A percentile compares a stretch with the other conserved stretches of the same genome.
phyloP scores from a whole-genome alignment of 2,113 vertebrate genomes.

The Engraulis encrasicolus region DNA sequence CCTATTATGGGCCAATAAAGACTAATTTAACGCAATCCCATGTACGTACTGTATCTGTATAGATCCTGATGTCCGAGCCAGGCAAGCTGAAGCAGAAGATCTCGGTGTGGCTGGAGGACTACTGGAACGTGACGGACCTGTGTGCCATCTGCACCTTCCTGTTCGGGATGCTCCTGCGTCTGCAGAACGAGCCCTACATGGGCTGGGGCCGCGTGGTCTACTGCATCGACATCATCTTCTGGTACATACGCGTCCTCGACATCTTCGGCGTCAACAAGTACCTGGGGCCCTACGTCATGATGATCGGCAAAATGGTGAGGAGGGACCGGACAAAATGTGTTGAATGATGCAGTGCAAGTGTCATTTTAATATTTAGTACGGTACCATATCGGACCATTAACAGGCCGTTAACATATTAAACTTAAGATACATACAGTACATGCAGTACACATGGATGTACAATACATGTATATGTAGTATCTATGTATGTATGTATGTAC shows the following conservation, averaged over 20 bases:
- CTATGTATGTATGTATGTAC: no score
- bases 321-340: no score
- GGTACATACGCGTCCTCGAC: constrained; percentile 97
- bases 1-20: no score
- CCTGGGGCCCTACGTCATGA: constrained; percentile 98
- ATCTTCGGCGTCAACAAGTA: constrained; percentile 99
- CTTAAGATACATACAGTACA: no score
- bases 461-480: no score
- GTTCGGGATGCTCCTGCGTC: constrained; percentile 86
- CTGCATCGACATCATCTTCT: constrained; percentile 98
- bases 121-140: constrained; percentile 98
- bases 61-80: constrained; percentile 99
- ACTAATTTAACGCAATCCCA: no score
- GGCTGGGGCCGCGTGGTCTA: constrained; percentile 96
- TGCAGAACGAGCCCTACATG: constrained; percentile 95
- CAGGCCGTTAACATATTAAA: no score
- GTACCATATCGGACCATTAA: no score
- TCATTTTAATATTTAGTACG: neutral
- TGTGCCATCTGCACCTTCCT: constrained; percentile 90
- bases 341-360: constrained; percentile 10
- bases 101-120: constrained; percentile 97
- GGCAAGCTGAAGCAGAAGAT: constrained; percentile 97
- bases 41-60: no score
- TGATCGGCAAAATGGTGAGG: constrained; percentile 99
- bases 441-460: no score